Evolutionary conservation across 1,140 invertebrate species (phyloP).

Genomic region (Drosophila seguyi): DNA sequence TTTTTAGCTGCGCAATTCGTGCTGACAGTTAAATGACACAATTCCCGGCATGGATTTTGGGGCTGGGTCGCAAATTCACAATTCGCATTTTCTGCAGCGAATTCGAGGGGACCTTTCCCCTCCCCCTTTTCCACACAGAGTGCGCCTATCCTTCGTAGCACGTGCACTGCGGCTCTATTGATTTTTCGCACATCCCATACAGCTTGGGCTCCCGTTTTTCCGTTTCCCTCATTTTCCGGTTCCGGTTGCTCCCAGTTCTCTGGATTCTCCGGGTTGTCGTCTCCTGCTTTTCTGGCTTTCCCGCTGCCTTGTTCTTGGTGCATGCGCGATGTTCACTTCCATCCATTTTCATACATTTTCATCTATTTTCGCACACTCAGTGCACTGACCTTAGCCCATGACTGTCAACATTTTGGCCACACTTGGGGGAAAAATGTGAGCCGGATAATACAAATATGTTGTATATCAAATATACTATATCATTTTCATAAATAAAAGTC

Average conservation of each 20-base stretch:
- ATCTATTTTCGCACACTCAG: conserved; percentile 35
- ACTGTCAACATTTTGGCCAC: conserved; percentile 46
- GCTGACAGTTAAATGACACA: conserved; percentile 78
- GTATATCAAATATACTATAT: not conserved
- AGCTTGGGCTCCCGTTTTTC: conserved; percentile 31
- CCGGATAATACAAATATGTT: too few species aligned
- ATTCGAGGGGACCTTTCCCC: conserved; percentile 2
- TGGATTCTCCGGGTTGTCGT: conserved; percentile 10
- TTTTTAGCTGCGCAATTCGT: conserved; percentile 40
- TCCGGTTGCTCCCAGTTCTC: conserved; percentile 12
- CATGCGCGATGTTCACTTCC: conserved; percentile 66
- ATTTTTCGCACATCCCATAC: conserved; percentile 71
- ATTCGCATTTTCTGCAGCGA: conserved; percentile 45
- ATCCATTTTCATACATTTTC: conserved; percentile 22
- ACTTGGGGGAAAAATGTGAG: conserved; percentile 9
- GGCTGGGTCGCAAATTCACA: conserved; percentile 41
- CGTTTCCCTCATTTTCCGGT: conserved; percentile 23
- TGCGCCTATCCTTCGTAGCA: conserved; percentile 25
- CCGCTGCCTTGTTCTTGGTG: conserved; percentile 34
- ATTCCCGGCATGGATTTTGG: conserved; percentile 49
- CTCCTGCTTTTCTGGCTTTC: conserved; percentile 7
- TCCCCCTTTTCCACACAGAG: not conserved
- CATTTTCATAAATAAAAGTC: not conserved
- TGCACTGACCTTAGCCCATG: conserved; percentile 81
- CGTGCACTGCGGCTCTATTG: conserved; percentile 68